phyloP scores from a whole-genome alignment of 2,888 invertebrate genomes.

The Aphidoletes aphidimyza region DNA sequence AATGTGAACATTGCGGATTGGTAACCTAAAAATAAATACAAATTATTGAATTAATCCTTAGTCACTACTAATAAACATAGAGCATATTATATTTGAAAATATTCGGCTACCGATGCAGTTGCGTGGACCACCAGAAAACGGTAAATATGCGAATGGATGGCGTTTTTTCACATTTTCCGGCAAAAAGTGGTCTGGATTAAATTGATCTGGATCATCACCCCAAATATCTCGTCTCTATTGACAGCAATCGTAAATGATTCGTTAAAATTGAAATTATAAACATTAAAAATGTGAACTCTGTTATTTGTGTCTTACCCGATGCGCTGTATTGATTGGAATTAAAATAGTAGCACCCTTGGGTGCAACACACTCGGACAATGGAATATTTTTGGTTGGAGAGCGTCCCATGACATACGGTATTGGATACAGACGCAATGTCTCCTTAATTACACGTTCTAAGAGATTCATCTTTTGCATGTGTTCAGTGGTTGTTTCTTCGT shows the following conservation, averaged over 20 bases:
- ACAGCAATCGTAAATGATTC: too few relatives aligned
- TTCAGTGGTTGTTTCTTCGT: conserved; percentile 13
- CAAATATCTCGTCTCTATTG: conserved; percentile 56
- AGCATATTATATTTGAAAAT: background rate
- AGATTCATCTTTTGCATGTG: conserved; percentile 3
- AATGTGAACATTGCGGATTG: conserved; percentile 60
- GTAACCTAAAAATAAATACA: conserved; percentile 56
- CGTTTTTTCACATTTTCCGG: conserved; percentile 56
- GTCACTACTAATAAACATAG: background rate
- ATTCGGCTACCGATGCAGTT: conserved; percentile 56
- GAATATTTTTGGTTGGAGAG: background rate
- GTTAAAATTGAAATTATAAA: background rate
- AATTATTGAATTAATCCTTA: too few relatives aligned
- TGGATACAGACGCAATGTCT: conserved; percentile 55
- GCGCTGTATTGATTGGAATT: conserved; percentile 54
- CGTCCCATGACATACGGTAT: conserved; percentile 51
- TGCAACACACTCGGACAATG: conserved; percentile 50
- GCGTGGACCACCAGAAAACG: conserved; percentile 56
- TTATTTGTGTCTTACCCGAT: conserved; percentile 56
- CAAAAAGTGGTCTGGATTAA: conserved; percentile 57
- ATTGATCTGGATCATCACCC: conserved; percentile 56
- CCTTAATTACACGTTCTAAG: conserved; percentile 54
- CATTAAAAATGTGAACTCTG: too few relatives aligned
- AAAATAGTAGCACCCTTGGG: conserved; percentile 56
- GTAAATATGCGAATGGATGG: conserved; percentile 56